Evolutionary conservation across 2,888 invertebrate genomes (phyloP).

Genomic region (Macrosiphum euphorbiae): DNA sequence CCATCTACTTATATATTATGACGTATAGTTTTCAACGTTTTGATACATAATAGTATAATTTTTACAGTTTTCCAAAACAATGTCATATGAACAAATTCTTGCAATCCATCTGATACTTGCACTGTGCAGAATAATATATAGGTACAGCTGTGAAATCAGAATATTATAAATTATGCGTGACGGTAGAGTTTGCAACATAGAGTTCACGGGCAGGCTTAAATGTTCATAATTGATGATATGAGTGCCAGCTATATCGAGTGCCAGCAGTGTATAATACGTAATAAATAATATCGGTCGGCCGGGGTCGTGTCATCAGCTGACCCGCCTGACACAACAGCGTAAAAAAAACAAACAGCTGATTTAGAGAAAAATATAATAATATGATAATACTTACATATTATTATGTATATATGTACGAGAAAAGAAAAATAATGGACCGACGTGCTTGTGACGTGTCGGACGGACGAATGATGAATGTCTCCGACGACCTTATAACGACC

Average conservation of each 20-base stretch:
- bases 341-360: slow-evolving; percentile 1
- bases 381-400: no score
- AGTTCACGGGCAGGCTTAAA: not conserved
- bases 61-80: not conserved
- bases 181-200: not conserved
- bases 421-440: not conserved
- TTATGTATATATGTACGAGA: not conserved
- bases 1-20: not conserved
- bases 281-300: not conserved
- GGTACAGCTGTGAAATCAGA: not conserved
- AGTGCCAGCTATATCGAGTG: not conserved
- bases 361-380: not conserved
- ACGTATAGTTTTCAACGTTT: not conserved
- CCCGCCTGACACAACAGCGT: not conserved
- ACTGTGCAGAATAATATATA: not conserved
- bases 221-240: not conserved
- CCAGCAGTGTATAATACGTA: not conserved
- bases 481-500: not conserved
- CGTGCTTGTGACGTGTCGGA: not conserved
- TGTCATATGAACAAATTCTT: not conserved
- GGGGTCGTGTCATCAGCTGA: not conserved
- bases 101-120: not conserved
- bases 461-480: slow-evolving; percentile 5
- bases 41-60: not conserved
- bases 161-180: not conserved